Base-by-base conservation (phyloP, 1,140 invertebrate genomes). In the Pogonomyrmex barbatus region DNA sequence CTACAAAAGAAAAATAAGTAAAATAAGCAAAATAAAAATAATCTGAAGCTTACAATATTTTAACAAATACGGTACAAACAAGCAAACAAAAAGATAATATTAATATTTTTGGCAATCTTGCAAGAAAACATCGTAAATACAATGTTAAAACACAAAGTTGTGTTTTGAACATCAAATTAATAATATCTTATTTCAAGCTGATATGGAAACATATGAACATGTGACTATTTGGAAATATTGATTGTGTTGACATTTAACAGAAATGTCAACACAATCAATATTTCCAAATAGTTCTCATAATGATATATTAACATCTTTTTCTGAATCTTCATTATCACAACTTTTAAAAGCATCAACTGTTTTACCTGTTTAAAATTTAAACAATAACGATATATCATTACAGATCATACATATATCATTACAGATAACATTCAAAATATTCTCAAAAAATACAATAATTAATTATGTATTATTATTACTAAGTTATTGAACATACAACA, bases 101-200 rank as follows among this genome's bases (percentile, higher is more conserved):
- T 17, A 33, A 65, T 39, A 39, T 63, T 65, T 65, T 39, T 65
- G 24, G 24, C 24, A 0, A 24, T 24, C 0, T 24, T 24, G 24
- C 24, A 24, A 24, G 24, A 24, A 24, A 24, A 24, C 0, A 24
- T 24, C 50, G 24, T 24, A 24, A 56, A 56, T 56, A 56, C 4
- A 56, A n/a, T n/a, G 52, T n/a, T 56, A 56, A 56, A 56, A 56
- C 17, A 56, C 52, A 56, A 62, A 62, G 60, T 62, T 36, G 36
- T 17, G 33, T 62, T 17, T 62, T 17, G 33, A 62, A 62, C 30
- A 62, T 62, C 33, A 62, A 62, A 62, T 62, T 4, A 62, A 12
- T 36, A 36, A 62, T 62, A 62, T 36, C 36, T 62, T 62, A 39
- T 62, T 62, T 39, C 2, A 4, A 62, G 33, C 33, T 36, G 33